Percentiles rank a stretch among this genome's conserved stretches.
Conservation (phyloP, 2,888 invertebrate genomes). For the Ochropleura leucogaster region DNA sequence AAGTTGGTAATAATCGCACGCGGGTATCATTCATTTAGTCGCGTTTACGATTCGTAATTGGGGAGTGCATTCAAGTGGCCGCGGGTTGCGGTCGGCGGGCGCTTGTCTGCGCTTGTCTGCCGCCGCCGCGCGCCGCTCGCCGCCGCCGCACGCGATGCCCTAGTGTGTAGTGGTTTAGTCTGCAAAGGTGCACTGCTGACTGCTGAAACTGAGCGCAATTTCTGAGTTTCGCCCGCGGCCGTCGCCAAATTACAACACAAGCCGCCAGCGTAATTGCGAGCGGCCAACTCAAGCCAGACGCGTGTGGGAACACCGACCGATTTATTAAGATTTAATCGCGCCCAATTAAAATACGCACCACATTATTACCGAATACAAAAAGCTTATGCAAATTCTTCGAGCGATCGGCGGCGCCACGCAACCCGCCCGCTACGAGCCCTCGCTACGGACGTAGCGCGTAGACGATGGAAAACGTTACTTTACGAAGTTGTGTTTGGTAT, state of each 20-base stretch:
- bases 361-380: slow-evolving; percentile 84
- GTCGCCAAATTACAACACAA: slow-evolving; percentile 85
- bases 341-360: slow-evolving; percentile 87
- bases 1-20: slow-evolving; percentile 59
- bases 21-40: slow-evolving; percentile 79
- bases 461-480: slow-evolving; percentile 41
- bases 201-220: slow-evolving; percentile 84
- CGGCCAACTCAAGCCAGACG: slow-evolving; percentile 73
- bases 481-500: slow-evolving; percentile 19
- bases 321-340: slow-evolving; percentile 89
- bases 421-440: slow-evolving; percentile 70
- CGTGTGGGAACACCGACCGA: slow-evolving; percentile 86
- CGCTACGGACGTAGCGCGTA: slow-evolving; percentile 75
- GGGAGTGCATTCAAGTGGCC: slow-evolving; percentile 82
- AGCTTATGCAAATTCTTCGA: slow-evolving; percentile 81
- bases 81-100: slow-evolving; percentile 74
- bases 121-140: slow-evolving; percentile 71
- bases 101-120: slow-evolving; percentile 67
- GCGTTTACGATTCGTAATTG: slow-evolving; percentile 89
- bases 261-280: slow-evolving; percentile 86
- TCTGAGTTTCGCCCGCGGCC: slow-evolving; percentile 82
- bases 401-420: slow-evolving; percentile 72
- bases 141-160: slow-evolving; percentile 82
- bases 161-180: slow-evolving; percentile 63
- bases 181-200: slow-evolving; percentile 76